A percentile compares a stretch with the other conserved stretches of the same genome.
Conservation (phyloP, 2,113 vertebrate genomes). For the Ranitomeya variabilis region DNA sequence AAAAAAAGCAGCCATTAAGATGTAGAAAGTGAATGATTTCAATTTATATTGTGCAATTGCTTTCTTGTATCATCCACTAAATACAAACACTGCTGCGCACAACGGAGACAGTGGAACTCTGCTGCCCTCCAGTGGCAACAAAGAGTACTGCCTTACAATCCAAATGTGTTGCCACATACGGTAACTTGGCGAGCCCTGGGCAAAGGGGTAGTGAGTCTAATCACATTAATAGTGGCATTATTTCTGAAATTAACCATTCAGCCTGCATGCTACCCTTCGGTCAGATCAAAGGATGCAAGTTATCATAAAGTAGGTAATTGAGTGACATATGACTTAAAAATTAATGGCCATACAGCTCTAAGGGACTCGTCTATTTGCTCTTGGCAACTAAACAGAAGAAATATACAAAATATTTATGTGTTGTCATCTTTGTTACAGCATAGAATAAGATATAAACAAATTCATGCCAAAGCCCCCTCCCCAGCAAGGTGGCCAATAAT, state of each 20-base stretch:
- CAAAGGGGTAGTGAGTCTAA: not conserved
- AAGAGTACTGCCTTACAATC: not conserved
- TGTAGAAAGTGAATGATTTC: not conserved
- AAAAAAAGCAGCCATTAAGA: not conserved
- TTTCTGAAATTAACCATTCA: not conserved
- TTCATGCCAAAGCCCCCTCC: no score
- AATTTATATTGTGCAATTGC: not conserved
- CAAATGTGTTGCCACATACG: not conserved
- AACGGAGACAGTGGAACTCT: not conserved
- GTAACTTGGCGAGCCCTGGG: not conserved
- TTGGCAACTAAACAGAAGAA: not conserved
- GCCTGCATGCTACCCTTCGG: not conserved
- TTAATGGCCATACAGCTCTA: not conserved
- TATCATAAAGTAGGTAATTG: not conserved
- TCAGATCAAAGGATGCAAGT: not conserved
- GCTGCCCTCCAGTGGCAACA: conserved; percentile 18
- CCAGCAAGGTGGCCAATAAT: no score
- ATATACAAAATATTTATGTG: not conserved
- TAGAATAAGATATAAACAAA: not conserved
- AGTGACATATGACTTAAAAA: not conserved
- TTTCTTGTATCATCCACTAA: not conserved
- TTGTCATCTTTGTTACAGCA: not conserved
- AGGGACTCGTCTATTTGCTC: not conserved
- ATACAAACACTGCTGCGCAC: not conserved
- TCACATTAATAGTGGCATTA: not conserved